phyloP scores from a whole-genome alignment of 1,140 invertebrate species.

The Goniozus legneri region DNA sequence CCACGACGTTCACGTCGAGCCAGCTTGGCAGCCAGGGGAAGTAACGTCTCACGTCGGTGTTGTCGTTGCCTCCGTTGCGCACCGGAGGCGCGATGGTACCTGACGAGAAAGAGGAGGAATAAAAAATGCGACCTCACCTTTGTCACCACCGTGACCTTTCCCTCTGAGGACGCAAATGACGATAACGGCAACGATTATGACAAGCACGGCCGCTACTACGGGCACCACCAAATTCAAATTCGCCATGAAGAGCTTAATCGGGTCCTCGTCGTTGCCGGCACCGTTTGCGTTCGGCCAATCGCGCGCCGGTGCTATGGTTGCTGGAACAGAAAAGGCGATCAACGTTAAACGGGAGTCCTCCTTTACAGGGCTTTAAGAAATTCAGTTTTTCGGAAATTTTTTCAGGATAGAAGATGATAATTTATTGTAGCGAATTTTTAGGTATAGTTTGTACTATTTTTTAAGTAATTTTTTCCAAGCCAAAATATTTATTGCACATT shows the following conservation, averaged over 20 bases:
- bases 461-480: no score
- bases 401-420: no score
- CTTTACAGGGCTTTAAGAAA: no score
- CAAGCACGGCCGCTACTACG: constrained; percentile 83
- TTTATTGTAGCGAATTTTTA: no score
- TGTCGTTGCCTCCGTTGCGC: constrained; percentile 59
- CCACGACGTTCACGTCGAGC: constrained; percentile 82
- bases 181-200: constrained; percentile 88
- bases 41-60: constrained; percentile 56
- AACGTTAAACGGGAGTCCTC: no score
- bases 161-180: constrained; percentile 85
- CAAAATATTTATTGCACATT: no score
- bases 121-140: constrained; percentile 65
- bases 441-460: no score
- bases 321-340: constrained; percentile 66
- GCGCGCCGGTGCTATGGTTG: constrained; percentile 87
- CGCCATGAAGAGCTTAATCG: constrained; percentile 76
- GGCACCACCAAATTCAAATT: constrained; percentile 92
- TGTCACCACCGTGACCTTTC: constrained; percentile 70
- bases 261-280: constrained; percentile 64
- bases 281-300: constrained; percentile 72
- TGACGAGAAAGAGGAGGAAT: constrained; percentile 42
- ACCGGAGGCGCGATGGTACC: constrained; percentile 77
- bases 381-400: no score
- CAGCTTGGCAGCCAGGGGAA: constrained; percentile 81